Evolutionary conservation across 2,888 invertebrate genomes (phyloP), one percentile per base, ranked within the genome.

Genomic region (Bembecia ichneumoniformis): DNA sequence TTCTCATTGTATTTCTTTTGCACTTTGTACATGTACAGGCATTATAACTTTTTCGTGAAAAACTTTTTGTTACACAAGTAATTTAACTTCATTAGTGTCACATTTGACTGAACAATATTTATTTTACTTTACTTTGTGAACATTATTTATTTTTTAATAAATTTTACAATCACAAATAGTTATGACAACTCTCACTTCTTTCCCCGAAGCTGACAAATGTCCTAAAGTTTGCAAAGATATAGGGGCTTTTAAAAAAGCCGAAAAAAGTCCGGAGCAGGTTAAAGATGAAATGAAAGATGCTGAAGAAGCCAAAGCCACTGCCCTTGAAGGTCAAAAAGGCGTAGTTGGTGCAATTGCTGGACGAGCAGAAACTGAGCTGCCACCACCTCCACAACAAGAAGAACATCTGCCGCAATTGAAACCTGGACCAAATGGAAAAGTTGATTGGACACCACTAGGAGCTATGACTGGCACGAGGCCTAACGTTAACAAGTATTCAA

Each of bases 391-490:
- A 3, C 53, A 62, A 4, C 65, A 59, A 68, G 56, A 66, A 50
- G 71, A 74, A 50, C 62, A 79, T 54, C 64, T 83, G 0, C 74
- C 79, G 0, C 65, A 68, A 40, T 58, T 86, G 15, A 80, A 68
- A 56, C 93, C 93, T 7, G 93, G 92, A 82, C 91, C 91, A 3
- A 91, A 93, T 1, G 94, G 94, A 1, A 90, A 91, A 57, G 90
- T 92, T 0, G 92, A 93, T 68, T 94, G 92, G 91, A 91, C 92
- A 35, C 92, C 93, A 0, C 77, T 92, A 50, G 90, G 88, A 0
- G 90, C 87, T 0, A 82, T 93, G 63, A 94, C 94, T 0, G 94
- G 94, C 3, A 91, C 93, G 0, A 86, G 94, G 55, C 94, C 94
- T 0, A 88, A 89, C 0, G 93, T 93, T 9, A 93, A 93, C 75